Evolutionary conservation across 1,140 invertebrate genomes (phyloP).

Genomic region (Phenacoccus solenopsis): DNA sequence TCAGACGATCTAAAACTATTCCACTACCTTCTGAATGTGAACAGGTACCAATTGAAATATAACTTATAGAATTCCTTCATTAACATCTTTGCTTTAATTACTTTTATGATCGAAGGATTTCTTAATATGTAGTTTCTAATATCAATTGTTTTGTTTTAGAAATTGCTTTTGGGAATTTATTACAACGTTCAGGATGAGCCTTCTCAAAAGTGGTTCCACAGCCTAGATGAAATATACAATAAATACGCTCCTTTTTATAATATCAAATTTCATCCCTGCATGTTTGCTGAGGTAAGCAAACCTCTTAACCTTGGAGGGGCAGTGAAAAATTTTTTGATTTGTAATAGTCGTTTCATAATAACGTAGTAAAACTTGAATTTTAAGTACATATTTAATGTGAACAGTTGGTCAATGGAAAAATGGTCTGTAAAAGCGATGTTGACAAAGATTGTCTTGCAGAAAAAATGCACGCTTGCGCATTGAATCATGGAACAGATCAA

Average conservation of each 20-base stretch:
- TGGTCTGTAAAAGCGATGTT: background rate
- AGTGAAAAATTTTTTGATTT: too few relatives aligned
- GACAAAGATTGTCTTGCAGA: background rate
- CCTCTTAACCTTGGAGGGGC: too few relatives aligned
- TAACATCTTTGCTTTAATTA: too few relatives aligned
- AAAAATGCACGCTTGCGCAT: background rate
- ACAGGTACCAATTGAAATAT: background rate
- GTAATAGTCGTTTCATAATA: too few relatives aligned
- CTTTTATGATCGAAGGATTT: too few relatives aligned
- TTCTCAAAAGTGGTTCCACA: background rate
- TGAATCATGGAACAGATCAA: background rate
- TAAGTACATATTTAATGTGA: too few relatives aligned
- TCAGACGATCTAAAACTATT: background rate
- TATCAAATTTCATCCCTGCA: background rate
- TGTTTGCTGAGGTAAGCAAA: background rate
- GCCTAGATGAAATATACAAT: background rate
- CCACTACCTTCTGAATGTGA: background rate
- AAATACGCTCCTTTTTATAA: background rate
- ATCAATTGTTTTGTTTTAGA: too few relatives aligned
- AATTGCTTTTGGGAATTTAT: background rate
- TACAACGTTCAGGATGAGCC: background rate
- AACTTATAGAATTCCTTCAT: too few relatives aligned
- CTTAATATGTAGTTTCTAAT: too few relatives aligned
- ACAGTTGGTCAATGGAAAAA: background rate
- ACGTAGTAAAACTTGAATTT: too few relatives aligned